Conservation (phyloP, 2,797 vertebrate genomes). For the Lacerta agilis region DNA sequence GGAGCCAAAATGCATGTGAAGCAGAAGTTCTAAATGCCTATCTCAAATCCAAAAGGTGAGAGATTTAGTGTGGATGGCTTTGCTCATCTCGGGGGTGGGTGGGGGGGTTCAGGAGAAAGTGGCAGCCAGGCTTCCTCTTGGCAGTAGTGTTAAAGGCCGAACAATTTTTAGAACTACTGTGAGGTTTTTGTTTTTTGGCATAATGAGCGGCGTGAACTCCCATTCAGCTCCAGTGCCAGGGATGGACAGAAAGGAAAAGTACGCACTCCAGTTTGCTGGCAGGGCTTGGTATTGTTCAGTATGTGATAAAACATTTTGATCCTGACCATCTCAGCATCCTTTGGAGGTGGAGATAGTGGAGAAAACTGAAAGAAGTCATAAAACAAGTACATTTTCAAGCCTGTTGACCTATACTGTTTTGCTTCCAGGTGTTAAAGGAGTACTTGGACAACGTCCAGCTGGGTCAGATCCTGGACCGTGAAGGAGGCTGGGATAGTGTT, state of each 20-base stretch:
- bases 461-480: slow-evolving; percentile 92
- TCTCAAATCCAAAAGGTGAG: no score
- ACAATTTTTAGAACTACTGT: neutral
- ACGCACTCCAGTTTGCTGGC: neutral
- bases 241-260: neutral
- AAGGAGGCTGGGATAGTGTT: slow-evolving; percentile 92
- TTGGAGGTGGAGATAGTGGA: neutral
- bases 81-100: no score
- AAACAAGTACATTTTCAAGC: neutral
- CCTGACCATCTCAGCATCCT: neutral
- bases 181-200: neutral
- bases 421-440: slow-evolving; percentile 90
- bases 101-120: neutral
- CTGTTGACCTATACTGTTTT: slow-evolving; percentile 44
- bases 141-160: neutral
- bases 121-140: neutral
- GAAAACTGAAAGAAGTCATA: neutral
- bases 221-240: neutral
- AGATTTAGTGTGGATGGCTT: no score
- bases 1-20: no score
- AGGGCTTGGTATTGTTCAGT: neutral
- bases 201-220: neutral
- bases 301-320: neutral
- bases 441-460: slow-evolving; percentile 96
- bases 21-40: no score